phyloP scores from a whole-genome alignment of 2,797 vertebrate genomes.

The Pipistrellus nathusii region DNA sequence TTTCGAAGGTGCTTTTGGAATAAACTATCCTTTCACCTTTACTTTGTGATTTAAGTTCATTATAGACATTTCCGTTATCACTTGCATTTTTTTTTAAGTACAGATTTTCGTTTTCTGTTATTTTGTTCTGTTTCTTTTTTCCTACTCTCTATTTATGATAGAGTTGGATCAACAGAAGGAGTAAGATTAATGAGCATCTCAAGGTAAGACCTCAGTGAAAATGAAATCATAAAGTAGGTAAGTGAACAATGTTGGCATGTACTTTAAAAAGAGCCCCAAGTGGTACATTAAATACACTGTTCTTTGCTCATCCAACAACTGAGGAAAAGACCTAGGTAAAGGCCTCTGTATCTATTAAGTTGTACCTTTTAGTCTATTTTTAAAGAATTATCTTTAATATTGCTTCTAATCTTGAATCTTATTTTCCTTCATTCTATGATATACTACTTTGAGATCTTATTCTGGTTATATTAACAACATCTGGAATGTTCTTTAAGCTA shows the following conservation, averaged over 20 bases:
- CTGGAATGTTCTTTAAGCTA: neutral
- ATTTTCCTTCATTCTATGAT: neutral
- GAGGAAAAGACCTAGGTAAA: neutral
- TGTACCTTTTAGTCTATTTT: neutral
- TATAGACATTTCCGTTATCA: neutral
- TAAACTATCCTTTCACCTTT: neutral
- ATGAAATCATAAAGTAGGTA: neutral
- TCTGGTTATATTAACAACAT: neutral
- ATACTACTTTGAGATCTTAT: neutral
- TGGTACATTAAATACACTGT: neutral
- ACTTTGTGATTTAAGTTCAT: neutral
- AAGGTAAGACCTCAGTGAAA: neutral
- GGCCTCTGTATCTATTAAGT: neutral
- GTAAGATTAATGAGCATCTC: neutral
- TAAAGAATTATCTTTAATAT: neutral
- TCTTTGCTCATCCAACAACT: neutral
- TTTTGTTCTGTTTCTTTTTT: neutral
- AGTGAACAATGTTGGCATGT: neutral
- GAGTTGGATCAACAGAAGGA: neutral
- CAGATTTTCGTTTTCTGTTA: neutral
- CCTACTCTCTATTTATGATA: neutral
- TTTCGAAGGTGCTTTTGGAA: neutral
- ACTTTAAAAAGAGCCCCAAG: neutral
- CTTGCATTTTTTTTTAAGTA: neutral
- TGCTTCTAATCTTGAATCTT: neutral